A percentile compares a stretch with the other conserved stretches of the same genome.
Evolutionary conservation across 2,113 vertebrate genomes (phyloP).

Genomic region (Mesitornis unicolor): DNA sequence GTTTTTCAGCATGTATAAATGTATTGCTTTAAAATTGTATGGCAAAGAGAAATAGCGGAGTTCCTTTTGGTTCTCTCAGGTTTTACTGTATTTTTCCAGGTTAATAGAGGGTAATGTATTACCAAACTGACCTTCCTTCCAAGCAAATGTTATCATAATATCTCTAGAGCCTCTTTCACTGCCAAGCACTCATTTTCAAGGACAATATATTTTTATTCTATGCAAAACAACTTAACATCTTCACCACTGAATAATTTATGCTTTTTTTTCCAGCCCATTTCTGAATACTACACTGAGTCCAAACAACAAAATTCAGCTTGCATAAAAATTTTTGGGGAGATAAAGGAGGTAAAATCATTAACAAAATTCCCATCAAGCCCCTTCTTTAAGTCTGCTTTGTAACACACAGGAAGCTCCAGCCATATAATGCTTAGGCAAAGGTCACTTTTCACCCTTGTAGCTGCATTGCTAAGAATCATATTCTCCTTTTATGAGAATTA

Average conservation of each 20-base stretch:
- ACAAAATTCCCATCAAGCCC: neutral
- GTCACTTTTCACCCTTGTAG: neutral
- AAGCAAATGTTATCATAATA: constrained; percentile 53
- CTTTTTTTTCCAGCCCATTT: neutral
- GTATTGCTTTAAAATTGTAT: neutral
- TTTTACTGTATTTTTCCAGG: constrained; percentile 25
- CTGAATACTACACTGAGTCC: neutral
- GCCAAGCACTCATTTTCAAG: constrained; percentile 58
- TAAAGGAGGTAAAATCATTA: neutral
- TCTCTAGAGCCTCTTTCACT: constrained; percentile 49
- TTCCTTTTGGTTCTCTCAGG: neutral
- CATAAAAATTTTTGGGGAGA: neutral
- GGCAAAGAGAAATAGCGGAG: neutral
- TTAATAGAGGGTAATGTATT: constrained; percentile 52
- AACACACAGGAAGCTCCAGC: neutral
- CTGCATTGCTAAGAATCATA: neutral
- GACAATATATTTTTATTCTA: constrained; percentile 57
- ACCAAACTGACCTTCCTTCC: constrained; percentile 64
- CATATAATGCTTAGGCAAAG: neutral
- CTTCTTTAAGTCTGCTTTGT: neutral
- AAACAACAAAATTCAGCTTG: neutral
- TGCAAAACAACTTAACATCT: constrained; percentile 65
- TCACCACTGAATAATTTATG: constrained; percentile 21
- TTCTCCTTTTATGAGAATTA: neutral
- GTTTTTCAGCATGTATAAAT: neutral